Conservation (phyloP, 2,888 invertebrate species). For the Caenorhabditis sp. region DNA sequence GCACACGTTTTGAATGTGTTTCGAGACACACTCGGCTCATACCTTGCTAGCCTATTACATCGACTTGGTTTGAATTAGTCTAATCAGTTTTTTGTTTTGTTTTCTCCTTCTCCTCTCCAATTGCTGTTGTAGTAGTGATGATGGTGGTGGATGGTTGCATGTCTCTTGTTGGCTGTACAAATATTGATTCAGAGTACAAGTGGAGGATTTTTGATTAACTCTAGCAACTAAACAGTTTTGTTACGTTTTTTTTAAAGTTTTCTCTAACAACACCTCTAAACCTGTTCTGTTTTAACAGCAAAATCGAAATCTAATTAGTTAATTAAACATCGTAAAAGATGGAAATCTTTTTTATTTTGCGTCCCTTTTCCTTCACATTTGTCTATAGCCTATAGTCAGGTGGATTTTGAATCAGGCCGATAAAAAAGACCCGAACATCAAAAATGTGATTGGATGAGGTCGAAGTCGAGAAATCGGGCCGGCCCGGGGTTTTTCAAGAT, state of each 20-base stretch:
- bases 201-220: neutral
- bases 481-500: too few species aligned
- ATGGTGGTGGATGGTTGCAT: neutral
- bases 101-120: too few species aligned
- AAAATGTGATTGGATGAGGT: too few species aligned
- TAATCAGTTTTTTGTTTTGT: neutral
- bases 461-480: too few species aligned
- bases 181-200: neutral
- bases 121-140: neutral
- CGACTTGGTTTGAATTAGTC: neutral
- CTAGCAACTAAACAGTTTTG: neutral
- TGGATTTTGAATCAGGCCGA: too few species aligned
- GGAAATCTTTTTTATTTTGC: too few species aligned
- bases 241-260: too few species aligned
- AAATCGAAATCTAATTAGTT: neutral
- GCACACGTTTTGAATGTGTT: constrained; percentile 33
- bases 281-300: too few species aligned
- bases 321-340: neutral
- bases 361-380: neutral
- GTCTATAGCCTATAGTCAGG: neutral
- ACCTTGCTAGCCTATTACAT: constrained; percentile 7
- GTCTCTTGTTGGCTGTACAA: neutral
- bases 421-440: too few species aligned
- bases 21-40: constrained; percentile 17
- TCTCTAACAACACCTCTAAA: too few species aligned